A percentile compares a stretch with the other conserved stretches of the same genome.
Evolutionary conservation across 2,113 vertebrate genomes (phyloP).

Genomic region (Macquaria australasica): DNA sequence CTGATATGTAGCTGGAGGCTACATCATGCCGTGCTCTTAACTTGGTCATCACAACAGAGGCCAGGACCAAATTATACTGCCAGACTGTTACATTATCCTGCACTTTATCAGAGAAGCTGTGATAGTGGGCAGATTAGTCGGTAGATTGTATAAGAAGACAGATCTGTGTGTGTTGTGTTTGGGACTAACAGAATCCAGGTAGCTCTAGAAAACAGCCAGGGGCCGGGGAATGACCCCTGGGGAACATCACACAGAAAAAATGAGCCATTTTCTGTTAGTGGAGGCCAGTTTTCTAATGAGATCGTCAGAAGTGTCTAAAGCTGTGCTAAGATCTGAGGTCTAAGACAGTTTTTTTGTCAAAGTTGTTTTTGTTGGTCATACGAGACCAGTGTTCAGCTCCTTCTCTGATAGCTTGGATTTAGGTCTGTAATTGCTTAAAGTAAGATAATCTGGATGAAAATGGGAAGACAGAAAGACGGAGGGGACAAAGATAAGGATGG

Average conservation of each 20-base stretch:
- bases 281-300: neutral
- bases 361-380: slow-evolving; percentile 10
- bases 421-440: slow-evolving; percentile 9
- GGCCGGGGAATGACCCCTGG: neutral
- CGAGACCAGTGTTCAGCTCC: neutral
- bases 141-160: neutral
- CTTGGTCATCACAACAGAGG: slow-evolving; percentile 29
- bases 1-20: slow-evolving; percentile 27
- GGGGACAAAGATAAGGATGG: neutral
- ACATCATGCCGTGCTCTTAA: slow-evolving; percentile 15
- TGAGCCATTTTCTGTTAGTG: neutral
- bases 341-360: neutral
- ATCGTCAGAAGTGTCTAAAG: neutral
- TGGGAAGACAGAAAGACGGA: slow-evolving; percentile 1
- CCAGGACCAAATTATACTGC: neutral
- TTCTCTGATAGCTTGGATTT: neutral
- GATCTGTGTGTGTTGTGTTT: slow-evolving; percentile 1
- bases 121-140: neutral
- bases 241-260: neutral
- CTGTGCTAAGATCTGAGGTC: neutral
- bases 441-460: slow-evolving; percentile 28
- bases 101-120: neutral
- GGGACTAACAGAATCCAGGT: neutral
- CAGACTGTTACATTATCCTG: neutral
- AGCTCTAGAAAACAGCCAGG: neutral